A percentile compares a stretch with the other conserved stretches of the same genome.
phyloP scores from a whole-genome alignment of 1,140 invertebrate genomes.

The Leptonema lineaticorne region DNA sequence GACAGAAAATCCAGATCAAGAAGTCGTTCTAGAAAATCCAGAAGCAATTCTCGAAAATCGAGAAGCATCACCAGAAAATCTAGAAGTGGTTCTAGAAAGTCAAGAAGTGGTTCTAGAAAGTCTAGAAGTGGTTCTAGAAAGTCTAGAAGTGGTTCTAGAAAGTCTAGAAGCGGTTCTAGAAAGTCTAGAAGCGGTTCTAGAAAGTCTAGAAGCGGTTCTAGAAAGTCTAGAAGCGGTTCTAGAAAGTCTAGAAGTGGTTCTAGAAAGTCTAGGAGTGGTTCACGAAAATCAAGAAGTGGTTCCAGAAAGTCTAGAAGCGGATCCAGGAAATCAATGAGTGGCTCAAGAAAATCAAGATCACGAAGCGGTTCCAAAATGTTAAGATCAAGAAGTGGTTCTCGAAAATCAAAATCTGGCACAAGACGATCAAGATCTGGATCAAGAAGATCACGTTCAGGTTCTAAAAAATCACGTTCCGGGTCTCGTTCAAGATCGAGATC shows the following conservation, averaged over 20 bases:
- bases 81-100: conserved; percentile 33
- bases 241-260: conserved; percentile 37
- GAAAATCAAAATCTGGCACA: conserved; percentile 43
- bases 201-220: conserved; percentile 39
- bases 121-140: conserved; percentile 16
- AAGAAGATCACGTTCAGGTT: conserved; percentile 40
- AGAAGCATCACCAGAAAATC: conserved; percentile 42
- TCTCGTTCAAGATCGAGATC: conserved; percentile 43
- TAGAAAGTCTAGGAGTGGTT: conserved; percentile 29
- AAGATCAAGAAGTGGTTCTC: conserved; percentile 31
- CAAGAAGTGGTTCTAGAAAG: conserved; percentile 14
- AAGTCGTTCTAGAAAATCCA: conserved; percentile 26
- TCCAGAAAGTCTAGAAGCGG: conserved; percentile 43
- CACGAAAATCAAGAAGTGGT: conserved; percentile 40
- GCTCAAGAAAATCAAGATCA: conserved; percentile 43
- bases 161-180: conserved; percentile 25
- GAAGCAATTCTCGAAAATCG: conserved; percentile 35
- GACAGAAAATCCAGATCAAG: conserved; percentile 15
- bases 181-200: conserved; percentile 31
- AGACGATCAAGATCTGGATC: conserved; percentile 40
- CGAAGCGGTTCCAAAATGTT: conserved; percentile 46
- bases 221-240: conserved; percentile 44
- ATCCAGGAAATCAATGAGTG: conserved; percentile 23
- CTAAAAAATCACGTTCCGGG: conserved; percentile 29
- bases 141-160: conserved; percentile 23